These are phyloP conservation scores for Perca schrenkii DNA, from an alignment of 2,113 vertebrate genomes.

Conservation along the genomic window DNA sequence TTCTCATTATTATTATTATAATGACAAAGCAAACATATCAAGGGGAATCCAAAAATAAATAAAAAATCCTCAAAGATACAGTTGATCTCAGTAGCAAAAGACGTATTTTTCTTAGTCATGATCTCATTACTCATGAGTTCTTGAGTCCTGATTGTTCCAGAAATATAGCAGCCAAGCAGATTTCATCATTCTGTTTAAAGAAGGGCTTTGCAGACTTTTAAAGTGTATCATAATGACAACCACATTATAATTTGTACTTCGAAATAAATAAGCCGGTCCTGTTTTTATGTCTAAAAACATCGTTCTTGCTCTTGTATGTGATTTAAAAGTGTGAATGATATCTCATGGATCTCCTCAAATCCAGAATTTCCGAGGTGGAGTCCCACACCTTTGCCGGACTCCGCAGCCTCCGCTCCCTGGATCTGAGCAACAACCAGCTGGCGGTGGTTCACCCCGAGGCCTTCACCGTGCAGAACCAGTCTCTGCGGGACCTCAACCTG, in stretches of 20 bases:
- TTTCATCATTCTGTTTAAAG: background rate
- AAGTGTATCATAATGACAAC: background rate
- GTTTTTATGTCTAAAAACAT: background rate
- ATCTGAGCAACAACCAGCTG: slow-evolving; percentile 85
- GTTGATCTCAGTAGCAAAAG: background rate
- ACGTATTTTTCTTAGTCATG: background rate
- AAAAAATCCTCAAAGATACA: background rate
- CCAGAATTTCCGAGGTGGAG: slow-evolving; percentile 82
- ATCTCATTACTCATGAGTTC: no score
- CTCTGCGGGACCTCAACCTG: slow-evolving; percentile 86
- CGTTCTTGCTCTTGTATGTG: background rate
- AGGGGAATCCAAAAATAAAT: background rate
- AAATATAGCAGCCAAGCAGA: background rate
- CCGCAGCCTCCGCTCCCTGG: slow-evolving; percentile 82
- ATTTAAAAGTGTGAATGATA: slow-evolving; percentile 9
- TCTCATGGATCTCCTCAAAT: slow-evolving; percentile 25
- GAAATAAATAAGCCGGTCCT: background rate
- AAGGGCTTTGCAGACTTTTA: background rate
- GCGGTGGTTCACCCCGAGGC: slow-evolving; percentile 81
- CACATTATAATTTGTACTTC: background rate
- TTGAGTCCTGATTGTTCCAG: no score
- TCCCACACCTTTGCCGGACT: slow-evolving; percentile 79
- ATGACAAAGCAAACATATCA: background rate
- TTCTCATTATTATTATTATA: background rate
- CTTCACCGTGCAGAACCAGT: slow-evolving; percentile 76